These are phyloP conservation scores for Episyrphus balteatus DNA, from an alignment of 1,140 invertebrate species.

Conservation along the genomic window DNA sequence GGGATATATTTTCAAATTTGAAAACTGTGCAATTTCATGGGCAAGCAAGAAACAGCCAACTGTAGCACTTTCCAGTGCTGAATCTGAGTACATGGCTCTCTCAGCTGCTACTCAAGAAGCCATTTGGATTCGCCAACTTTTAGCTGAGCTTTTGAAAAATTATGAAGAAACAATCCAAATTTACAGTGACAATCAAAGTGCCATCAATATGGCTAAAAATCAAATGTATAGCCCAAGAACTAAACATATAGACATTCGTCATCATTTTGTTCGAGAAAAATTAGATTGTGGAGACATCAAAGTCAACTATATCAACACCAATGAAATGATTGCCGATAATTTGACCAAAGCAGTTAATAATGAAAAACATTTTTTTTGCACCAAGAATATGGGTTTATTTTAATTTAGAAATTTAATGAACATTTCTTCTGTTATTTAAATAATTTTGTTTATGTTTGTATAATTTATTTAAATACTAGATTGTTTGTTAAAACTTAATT, in stretches of 20 bases:
- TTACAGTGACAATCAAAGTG: slow-evolving; percentile 4
- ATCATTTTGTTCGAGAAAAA: slow-evolving; percentile 6
- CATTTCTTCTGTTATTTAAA: too few species aligned
- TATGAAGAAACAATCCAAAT: neutral
- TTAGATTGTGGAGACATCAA: slow-evolving; percentile 6
- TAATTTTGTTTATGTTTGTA: too few species aligned
- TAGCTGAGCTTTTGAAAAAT: neutral
- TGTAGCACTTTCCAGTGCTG: slow-evolving; percentile 1
- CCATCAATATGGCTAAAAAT: neutral
- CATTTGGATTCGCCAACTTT: neutral
- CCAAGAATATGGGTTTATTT: too few species aligned
- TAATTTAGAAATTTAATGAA: too few species aligned
- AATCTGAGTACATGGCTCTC: slow-evolving; percentile 12
- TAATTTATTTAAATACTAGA: too few species aligned
- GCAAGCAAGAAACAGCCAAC: slow-evolving; percentile 1
- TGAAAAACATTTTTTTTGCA: slow-evolving; percentile 6
- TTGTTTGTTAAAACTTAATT: too few species aligned
- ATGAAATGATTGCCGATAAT: slow-evolving; percentile 22
- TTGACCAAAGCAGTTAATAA: slow-evolving; percentile 16
- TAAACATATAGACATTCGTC: slow-evolving; percentile 6
- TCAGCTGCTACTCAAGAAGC: slow-evolving; percentile 1
- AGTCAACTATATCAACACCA: slow-evolving; percentile 10
- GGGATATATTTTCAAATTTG: slow-evolving; percentile 2
- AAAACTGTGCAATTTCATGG: slow-evolving; percentile 1
- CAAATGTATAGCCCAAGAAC: neutral